Percentiles rank a stretch among this genome's conserved stretches.
Evolutionary conservation across 2,113 vertebrate genomes (phyloP).

Genomic region (Neotoma lepida): DNA sequence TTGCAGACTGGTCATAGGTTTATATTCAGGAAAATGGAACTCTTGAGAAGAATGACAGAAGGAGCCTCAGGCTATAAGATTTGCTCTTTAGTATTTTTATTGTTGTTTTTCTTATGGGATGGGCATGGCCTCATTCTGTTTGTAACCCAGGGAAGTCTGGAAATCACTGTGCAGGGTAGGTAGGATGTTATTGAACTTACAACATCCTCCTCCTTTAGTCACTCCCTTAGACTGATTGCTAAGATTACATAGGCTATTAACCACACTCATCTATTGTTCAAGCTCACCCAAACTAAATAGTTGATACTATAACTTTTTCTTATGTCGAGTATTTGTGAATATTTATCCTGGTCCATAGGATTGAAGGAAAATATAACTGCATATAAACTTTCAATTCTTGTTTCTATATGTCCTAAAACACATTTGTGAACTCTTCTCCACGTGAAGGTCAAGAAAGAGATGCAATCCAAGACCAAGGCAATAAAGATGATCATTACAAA

Average conservation of each 20-base stretch:
- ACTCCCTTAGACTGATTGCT: not conserved
- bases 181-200: not conserved
- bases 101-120: not conserved
- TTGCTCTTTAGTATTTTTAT: not conserved
- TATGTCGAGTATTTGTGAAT: conserved; percentile 9
- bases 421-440: not conserved
- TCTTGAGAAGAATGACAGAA: conserved; percentile 11
- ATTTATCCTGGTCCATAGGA: not conserved
- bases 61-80: not conserved
- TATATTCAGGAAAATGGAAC: not conserved
- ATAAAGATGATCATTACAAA: not conserved
- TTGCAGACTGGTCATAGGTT: not conserved
- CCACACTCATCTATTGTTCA: not conserved
- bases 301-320: not conserved
- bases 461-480: not conserved
- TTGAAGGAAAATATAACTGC: not conserved
- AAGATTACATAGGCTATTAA: not conserved
- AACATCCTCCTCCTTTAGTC: not conserved
- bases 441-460: not conserved
- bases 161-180: not conserved
- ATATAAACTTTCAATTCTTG: not conserved
- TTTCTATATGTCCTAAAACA: not conserved
- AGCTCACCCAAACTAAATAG: not conserved
- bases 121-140: not conserved
- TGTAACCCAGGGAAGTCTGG: not conserved